These are phyloP conservation scores for Plecturocebus donacophilus DNA, from an alignment of 2,113 vertebrate genomes.

Conservation along the genomic window DNA sequence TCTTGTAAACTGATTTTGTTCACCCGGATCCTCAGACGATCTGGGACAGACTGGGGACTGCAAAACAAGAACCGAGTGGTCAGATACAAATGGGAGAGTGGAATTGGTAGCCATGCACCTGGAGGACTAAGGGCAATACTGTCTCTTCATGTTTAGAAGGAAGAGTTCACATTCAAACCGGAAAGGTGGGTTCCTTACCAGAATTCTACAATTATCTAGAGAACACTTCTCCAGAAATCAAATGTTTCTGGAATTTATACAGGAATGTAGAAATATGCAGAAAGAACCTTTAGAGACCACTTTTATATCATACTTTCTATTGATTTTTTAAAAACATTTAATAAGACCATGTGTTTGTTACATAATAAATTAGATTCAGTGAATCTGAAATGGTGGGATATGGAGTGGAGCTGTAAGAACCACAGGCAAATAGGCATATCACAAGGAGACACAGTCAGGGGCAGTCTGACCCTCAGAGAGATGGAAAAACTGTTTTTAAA, in stretches of 20 bases:
- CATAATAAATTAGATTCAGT: neutral
- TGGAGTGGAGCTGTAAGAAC: neutral
- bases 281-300: neutral
- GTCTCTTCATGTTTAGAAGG: neutral
- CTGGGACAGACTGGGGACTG: conserved; percentile 96
- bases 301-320: neutral
- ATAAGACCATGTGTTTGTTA: neutral
- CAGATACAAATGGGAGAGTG: neutral
- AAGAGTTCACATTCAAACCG: neutral
- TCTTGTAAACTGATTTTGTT: conserved; percentile 96
- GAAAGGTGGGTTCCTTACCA: neutral
- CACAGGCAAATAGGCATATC: neutral
- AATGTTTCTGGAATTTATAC: neutral
- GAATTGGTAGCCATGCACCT: neutral
- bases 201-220: neutral
- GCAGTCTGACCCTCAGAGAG: neutral
- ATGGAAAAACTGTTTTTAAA: neutral
- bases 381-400: neutral
- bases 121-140: neutral
- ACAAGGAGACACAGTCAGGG: no score
- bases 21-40: conserved; percentile 95
- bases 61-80: conserved; percentile 78
- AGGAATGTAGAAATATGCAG: neutral
- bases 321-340: neutral
- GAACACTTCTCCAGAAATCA: neutral